Conservation (phyloP, 2,113 vertebrate genomes). For the Tetraodon nigroviridis region DNA sequence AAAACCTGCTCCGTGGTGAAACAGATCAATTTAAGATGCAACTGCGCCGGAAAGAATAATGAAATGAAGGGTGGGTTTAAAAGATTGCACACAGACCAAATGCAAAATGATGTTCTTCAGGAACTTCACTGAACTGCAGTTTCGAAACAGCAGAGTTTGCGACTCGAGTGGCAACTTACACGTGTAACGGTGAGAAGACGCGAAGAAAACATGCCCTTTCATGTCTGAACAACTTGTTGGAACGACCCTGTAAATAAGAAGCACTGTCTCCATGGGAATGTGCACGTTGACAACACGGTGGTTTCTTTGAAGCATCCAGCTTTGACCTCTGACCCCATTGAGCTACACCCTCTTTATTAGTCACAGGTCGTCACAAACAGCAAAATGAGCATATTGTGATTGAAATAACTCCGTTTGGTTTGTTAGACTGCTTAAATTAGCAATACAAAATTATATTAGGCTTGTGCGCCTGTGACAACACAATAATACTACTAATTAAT, state of each 20-base stretch:
- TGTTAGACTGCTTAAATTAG: neutral
- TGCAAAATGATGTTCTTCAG: slow-evolving; percentile 14
- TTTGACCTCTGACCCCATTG: slow-evolving; percentile 54
- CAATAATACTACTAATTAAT: neutral
- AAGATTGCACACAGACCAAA: slow-evolving; percentile 17
- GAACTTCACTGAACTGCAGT: neutral
- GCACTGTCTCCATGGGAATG: slow-evolving; percentile 57
- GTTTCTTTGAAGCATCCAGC: slow-evolving; percentile 39
- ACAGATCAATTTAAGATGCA: slow-evolving; percentile 6
- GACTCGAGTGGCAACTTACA: too few relatives aligned
- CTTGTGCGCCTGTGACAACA: neutral
- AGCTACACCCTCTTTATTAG: slow-evolving; percentile 40
- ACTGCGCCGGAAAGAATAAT: neutral
- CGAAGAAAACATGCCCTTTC: slow-evolving; percentile 55
- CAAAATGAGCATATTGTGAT: neutral
- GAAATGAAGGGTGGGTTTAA: neutral
- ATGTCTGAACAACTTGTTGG: slow-evolving; percentile 69
- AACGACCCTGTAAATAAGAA: slow-evolving; percentile 45
- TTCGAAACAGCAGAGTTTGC: too few relatives aligned
- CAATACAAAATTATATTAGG: neutral
- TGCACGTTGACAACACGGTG: slow-evolving; percentile 39
- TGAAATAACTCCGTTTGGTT: neutral
- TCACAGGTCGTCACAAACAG: slow-evolving; percentile 5
- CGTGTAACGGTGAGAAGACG: neutral
- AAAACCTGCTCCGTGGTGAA: neutral